phyloP scores from a whole-genome alignment of 2,113 vertebrate species.

The Rhegmatorhina hoffmannsi region DNA sequence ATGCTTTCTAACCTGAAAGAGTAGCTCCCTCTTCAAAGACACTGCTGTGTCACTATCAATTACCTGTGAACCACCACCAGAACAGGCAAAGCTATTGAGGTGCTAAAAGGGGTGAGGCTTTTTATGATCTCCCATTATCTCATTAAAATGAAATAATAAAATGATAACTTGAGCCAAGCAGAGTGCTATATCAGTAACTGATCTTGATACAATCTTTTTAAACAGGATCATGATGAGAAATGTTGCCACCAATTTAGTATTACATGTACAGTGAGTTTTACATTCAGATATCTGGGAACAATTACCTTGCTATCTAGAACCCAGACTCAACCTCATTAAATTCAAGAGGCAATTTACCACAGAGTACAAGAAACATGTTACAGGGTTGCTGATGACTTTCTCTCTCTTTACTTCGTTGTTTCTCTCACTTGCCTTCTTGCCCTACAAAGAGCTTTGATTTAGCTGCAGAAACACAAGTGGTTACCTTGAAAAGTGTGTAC shows the following conservation, averaged over 20 bases:
- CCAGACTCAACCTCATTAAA: not conserved
- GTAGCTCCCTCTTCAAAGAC: not conserved
- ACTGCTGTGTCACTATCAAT: not conserved
- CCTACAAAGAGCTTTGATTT: not conserved
- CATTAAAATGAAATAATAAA: constrained; percentile 27
- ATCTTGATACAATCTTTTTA: not conserved
- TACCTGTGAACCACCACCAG: not conserved
- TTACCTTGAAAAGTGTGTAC: not conserved
- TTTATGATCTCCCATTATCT: not conserved
- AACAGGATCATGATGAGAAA: not conserved
- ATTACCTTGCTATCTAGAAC: not conserved
- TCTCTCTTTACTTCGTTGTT: not conserved
- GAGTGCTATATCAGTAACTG: not conserved
- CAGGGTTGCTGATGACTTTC: not conserved
- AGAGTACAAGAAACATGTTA: not conserved
- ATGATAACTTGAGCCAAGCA: not conserved
- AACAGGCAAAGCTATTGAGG: not conserved
- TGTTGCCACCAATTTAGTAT: not conserved
- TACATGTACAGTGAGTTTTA: not conserved
- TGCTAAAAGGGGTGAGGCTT: not conserved
- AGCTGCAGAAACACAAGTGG: not conserved
- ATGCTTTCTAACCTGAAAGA: not conserved
- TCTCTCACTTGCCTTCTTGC: not conserved
- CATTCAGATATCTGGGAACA: not conserved
- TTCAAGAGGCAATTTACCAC: not conserved